phyloP scores from a whole-genome alignment of 2,113 vertebrate species.

The Eurypyga helias region DNA sequence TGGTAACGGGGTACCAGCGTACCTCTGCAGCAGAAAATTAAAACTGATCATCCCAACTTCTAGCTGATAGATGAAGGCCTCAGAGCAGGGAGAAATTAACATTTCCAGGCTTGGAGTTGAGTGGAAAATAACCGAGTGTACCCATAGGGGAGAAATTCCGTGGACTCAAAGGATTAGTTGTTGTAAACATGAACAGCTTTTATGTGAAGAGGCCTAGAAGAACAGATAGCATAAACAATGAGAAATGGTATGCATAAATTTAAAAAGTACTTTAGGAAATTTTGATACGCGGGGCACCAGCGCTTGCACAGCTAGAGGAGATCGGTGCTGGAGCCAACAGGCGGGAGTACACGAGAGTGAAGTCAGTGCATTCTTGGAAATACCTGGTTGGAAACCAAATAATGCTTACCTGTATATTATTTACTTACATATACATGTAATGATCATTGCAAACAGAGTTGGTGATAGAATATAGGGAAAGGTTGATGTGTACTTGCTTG shows the following conservation, averaged over 20 bases:
- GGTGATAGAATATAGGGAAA: background rate
- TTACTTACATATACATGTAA: background rate
- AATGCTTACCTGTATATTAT: background rate
- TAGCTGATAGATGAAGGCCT: background rate
- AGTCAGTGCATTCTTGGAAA: background rate
- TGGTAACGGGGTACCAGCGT: background rate
- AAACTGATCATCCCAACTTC: background rate
- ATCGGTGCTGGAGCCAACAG: fast-evolving
- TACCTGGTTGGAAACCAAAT: background rate
- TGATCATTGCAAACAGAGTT: background rate
- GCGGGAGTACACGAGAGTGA: background rate
- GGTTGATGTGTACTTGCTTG: background rate
- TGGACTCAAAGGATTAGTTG: background rate
- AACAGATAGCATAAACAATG: background rate
- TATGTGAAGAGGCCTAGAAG: background rate
- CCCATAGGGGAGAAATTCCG: fast-evolving
- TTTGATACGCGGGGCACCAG: background rate
- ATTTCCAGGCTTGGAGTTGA: background rate
- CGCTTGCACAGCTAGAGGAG: background rate
- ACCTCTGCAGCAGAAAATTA: background rate
- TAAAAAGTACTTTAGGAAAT: background rate
- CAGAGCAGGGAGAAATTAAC: background rate
- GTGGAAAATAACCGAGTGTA: background rate
- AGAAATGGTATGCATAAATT: background rate
- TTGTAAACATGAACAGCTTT: background rate